These are phyloP conservation scores for Heterohyrax brucei DNA, from an alignment of 2,797 vertebrate species.

Conservation along the genomic window DNA sequence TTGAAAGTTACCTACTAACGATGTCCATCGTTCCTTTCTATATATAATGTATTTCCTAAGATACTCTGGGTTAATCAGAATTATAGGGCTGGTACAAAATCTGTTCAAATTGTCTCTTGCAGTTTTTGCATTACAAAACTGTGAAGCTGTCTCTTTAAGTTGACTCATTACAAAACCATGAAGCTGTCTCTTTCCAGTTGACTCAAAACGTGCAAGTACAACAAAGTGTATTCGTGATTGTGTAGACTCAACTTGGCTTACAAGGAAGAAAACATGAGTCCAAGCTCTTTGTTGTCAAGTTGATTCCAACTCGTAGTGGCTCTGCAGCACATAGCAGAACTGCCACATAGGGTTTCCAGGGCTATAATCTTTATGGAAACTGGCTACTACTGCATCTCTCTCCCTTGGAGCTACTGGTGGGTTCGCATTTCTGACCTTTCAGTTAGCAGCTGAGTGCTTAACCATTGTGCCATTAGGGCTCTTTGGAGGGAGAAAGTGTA, in stretches of 20 bases:
- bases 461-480: too few relatives aligned
- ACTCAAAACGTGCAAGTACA: not conserved
- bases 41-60: not conserved
- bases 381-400: too few relatives aligned
- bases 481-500: not conserved
- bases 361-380: too few relatives aligned
- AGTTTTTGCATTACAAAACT: not conserved
- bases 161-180: not conserved
- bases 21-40: not conserved
- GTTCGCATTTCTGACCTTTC: not conserved
- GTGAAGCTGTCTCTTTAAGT: not conserved
- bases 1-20: not conserved
- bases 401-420: not conserved
- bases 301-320: too few relatives aligned
- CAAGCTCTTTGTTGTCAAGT: too few relatives aligned
- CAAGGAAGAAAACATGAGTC: not conserved
- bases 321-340: too few relatives aligned
- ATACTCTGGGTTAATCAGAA: not conserved
- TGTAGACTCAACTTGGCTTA: not conserved
- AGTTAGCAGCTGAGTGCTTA: too few relatives aligned
- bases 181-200: constrained; percentile 35
- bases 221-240: not conserved
- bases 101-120: constrained; percentile 12
- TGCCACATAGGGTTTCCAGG: too few relatives aligned
- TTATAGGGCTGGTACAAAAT: not conserved